Base-by-base conservation (phyloP, 2,888 invertebrate species). In the Heteropelma amictum region DNA sequence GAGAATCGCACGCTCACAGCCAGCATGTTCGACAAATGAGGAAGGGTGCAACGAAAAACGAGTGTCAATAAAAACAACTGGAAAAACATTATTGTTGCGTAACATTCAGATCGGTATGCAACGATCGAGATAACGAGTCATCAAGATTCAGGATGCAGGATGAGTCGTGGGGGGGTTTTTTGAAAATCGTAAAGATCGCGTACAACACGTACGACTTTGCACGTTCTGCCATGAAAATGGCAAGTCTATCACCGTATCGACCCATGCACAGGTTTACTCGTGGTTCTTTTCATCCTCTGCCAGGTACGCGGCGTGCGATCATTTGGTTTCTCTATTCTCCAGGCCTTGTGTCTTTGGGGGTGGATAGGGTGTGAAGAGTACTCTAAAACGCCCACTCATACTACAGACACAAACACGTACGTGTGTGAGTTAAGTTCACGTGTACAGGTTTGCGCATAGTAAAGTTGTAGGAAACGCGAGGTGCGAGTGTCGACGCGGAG, bases 231-330 rank as follows among this genome's bases (percentile, higher is more conserved):
- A 73, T 70, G 60, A 68, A 67, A 53, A 63, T 42, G 53, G 64
- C 45, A 60, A 65, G 65, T 69, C 76, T 67, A 58, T 72, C 72
- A 72, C 78, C 64, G 74, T 79, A 80, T 80, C 79, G 80, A 80
- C 79, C 80, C 77, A 75, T 33, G 71, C 72, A 42, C 7, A 54
- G n/a, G n/a, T n/a, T n/a, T n/a, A n/a, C n/a, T n/a, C n/a, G n/a
- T n/a, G n/a, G n/a, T n/a, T n/a, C n/a, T n/a, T n/a, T n/a, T n/a
- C n/a, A n/a, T n/a, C n/a, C n/a, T n/a, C n/a, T n/a, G n/a, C n/a
- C n/a, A 58, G 58, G 19, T 38, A 33, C 45, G 33, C 8, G 33
- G 14, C 1, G 12, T 26, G 8, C 42, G 14, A 60, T 30, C 26
- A 23, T 64, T 64, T 21, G 40, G 30, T 51, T 23, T 65, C 33